A percentile compares a stretch with the other conserved stretches of the same genome.
Conservation (phyloP, 2,888 invertebrate species). For the Clistopyga incitator region DNA sequence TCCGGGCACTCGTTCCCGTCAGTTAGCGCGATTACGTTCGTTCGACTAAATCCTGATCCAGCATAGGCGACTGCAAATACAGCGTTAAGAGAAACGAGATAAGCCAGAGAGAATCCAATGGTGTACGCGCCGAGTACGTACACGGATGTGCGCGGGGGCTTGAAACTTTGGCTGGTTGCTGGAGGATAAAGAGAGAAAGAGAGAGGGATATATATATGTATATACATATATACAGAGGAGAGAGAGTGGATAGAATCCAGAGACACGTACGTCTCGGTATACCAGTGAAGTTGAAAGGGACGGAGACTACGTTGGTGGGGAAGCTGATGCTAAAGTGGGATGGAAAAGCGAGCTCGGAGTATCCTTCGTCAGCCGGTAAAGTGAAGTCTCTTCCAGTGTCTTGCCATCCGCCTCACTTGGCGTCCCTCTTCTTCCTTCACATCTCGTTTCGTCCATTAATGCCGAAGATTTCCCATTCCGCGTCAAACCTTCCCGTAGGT, state of each 20-base stretch:
- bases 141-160: constrained; percentile 6
- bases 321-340: constrained; percentile 18
- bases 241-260: constrained; percentile 16
- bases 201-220: constrained; percentile 7
- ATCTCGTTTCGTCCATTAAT: constrained; percentile 33
- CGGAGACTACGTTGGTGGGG: constrained; percentile 1
- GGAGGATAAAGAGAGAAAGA: background rate
- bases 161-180: constrained; percentile 4
- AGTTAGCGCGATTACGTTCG: constrained; percentile 47
- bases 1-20: constrained; percentile 26
- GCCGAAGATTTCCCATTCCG: constrained; percentile 36
- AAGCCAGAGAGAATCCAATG: constrained; percentile 26
- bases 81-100: constrained; percentile 43
- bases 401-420: constrained; percentile 10
- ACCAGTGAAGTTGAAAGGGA: background rate
- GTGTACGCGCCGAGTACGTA: constrained; percentile 13
- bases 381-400: constrained; percentile 27
- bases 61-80: constrained; percentile 45
- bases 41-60: constrained; percentile 45
- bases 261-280: constrained; percentile 12
- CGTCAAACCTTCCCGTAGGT: constrained; percentile 3
- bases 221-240: too few species aligned
- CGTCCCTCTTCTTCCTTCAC: constrained; percentile 16
- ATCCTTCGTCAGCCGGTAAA: constrained; percentile 45
- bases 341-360: constrained; percentile 21